Percentiles rank a stretch among this genome's conserved stretches.
Conservation (phyloP, 2,113 vertebrate species). For the Nannobrachium achirus region DNA sequence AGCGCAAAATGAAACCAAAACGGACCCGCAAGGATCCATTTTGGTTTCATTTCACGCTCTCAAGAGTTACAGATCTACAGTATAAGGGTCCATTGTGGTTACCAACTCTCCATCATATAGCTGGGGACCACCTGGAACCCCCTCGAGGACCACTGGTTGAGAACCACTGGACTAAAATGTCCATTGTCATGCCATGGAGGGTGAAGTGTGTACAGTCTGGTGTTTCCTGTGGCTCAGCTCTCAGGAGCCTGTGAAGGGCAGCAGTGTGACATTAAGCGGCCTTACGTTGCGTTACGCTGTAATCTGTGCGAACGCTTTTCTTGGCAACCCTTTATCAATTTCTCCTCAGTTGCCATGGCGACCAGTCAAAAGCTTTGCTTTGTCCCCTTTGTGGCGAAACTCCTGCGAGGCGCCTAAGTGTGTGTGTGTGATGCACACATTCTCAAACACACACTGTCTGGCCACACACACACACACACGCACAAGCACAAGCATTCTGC, state of each 20-base stretch:
- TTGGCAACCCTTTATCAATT: constrained; percentile 67
- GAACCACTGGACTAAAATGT: no score
- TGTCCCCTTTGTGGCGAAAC: constrained; percentile 64
- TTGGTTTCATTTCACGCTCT: no score
- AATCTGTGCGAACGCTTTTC: constrained; percentile 60
- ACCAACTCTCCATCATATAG: no score
- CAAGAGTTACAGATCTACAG: no score
- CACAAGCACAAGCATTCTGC: no score
- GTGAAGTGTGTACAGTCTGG: no score
- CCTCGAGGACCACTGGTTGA: no score
- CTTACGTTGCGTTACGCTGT: constrained; percentile 41
- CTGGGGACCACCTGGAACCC: no score
- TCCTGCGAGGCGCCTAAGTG: constrained; percentile 45
- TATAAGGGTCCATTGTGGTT: no score
- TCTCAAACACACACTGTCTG: constrained; percentile 41
- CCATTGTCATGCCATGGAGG: no score
- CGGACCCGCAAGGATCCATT: no score
- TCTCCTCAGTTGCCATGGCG: constrained; percentile 69
- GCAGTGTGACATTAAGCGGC: constrained; percentile 39
- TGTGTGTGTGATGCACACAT: constrained; percentile 55
- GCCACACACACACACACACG: not conserved
- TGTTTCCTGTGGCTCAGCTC: constrained; percentile 7
- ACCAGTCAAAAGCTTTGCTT: constrained; percentile 72
- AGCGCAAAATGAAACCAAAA: no score
- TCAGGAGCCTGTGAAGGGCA: constrained; percentile 32